Conservation (phyloP, 1,140 invertebrate species). For the Megalopta genalis region DNA sequence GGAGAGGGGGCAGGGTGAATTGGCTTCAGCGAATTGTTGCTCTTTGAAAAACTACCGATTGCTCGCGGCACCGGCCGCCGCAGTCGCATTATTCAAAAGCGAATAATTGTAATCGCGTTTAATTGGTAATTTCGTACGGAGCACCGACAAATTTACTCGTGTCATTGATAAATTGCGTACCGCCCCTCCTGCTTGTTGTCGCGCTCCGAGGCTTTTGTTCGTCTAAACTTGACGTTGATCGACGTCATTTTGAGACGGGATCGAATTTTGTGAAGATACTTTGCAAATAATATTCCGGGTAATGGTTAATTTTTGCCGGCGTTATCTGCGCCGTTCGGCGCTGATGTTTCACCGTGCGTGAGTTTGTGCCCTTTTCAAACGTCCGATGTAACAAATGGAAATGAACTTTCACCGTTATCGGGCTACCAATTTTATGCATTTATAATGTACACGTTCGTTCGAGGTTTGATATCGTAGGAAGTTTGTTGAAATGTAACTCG, state of each 20-base stretch:
- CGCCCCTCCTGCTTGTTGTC: neutral
- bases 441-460: neutral
- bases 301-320: neutral
- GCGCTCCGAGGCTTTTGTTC: neutral
- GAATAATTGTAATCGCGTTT: slow-evolving; percentile 43
- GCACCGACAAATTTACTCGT: slow-evolving; percentile 40
- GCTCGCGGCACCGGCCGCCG: neutral
- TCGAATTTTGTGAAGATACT: neutral
- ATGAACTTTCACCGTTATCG: neutral
- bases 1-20: too few relatives aligned
- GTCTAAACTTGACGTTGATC: slow-evolving; percentile 34
- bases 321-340: neutral
- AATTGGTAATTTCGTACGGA: slow-evolving; percentile 43
- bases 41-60: slow-evolving; percentile 4
- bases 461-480: neutral
- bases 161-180: slow-evolving; percentile 25
- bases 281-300: neutral
- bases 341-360: too few relatives aligned
- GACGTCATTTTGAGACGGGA: slow-evolving; percentile 9
- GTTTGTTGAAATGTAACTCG: neutral
- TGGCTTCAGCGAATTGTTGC: slow-evolving; percentile 7
- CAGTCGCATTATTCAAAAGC: slow-evolving; percentile 19
- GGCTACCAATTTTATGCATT: neutral
- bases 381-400: neutral
- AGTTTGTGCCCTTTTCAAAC: neutral